A percentile compares a stretch with the other conserved stretches of the same genome.
Evolutionary conservation across 2,113 vertebrate species (phyloP).

Genomic region (human (Homo sapiens)): DNA sequence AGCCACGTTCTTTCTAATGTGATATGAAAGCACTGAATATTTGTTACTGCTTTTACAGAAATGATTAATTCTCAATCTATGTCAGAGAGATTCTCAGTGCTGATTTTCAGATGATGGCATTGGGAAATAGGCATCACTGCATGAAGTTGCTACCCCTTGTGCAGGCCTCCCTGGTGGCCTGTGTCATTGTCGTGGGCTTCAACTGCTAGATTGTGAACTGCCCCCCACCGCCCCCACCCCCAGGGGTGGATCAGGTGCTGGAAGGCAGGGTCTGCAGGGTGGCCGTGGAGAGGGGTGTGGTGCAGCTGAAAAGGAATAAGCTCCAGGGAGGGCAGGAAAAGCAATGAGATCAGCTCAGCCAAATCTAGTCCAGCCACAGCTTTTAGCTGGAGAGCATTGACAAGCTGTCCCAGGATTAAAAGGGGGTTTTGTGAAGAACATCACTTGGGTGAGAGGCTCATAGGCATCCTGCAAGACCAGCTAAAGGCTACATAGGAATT

Average conservation of each 20-base stretch:
- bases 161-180: neutral
- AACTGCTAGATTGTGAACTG: no score
- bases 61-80: neutral
- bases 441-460: neutral
- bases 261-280: neutral
- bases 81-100: neutral
- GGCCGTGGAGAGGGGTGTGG: neutral
- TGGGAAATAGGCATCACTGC: neutral
- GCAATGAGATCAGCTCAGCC: neutral
- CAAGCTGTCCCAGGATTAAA: neutral
- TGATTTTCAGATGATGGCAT: neutral
- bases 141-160: neutral
- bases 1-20: neutral
- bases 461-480: neutral
- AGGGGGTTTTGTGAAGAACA: neutral
- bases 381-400: neutral
- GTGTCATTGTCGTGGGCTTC: neutral
- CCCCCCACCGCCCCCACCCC: no score
- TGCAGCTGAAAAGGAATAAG: neutral
- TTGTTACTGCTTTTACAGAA: neutral
- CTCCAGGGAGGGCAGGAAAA: neutral
- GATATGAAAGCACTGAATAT: neutral
- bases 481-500: fast-evolving
- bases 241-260: neutral
- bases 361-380: neutral